Evolutionary conservation across 2,113 vertebrate species (phyloP).

Genomic region (Rhodinocichla rosea): DNA sequence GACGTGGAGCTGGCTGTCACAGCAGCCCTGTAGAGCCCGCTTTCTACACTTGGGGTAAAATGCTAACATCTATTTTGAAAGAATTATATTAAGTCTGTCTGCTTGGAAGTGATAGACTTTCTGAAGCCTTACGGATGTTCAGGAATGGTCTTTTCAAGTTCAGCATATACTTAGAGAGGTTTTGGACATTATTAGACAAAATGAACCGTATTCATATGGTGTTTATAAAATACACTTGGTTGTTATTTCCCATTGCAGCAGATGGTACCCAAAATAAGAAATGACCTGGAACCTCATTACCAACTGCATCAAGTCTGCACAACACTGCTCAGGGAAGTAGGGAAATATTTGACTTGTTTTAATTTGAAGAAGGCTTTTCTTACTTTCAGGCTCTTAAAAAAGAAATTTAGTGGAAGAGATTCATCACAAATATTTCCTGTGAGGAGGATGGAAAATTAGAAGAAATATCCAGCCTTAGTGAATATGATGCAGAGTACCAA

Average conservation of each 20-base stretch:
- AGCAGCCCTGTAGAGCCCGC: background rate
- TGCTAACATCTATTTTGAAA: background rate
- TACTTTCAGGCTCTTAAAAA: background rate
- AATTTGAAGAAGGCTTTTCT: background rate
- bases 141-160: conserved; percentile 36
- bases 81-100: background rate
- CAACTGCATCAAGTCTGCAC: background rate
- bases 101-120: conserved; percentile 26
- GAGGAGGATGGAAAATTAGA: background rate
- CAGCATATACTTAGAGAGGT: background rate
- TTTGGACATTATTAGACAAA: conserved; percentile 12
- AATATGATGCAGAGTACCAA: background rate
- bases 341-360: background rate
- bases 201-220: background rate
- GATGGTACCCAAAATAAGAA: conserved; percentile 56
- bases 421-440: background rate
- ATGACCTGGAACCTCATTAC: conserved; percentile 49
- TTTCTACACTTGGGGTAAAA: background rate
- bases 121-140: background rate
- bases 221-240: conserved; percentile 39
- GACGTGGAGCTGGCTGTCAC: background rate
- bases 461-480: background rate
- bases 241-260: conserved; percentile 31
- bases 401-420: background rate
- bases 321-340: background rate